phyloP scores from a whole-genome alignment of 1,140 invertebrate species.

The Lycorma delicatula region DNA sequence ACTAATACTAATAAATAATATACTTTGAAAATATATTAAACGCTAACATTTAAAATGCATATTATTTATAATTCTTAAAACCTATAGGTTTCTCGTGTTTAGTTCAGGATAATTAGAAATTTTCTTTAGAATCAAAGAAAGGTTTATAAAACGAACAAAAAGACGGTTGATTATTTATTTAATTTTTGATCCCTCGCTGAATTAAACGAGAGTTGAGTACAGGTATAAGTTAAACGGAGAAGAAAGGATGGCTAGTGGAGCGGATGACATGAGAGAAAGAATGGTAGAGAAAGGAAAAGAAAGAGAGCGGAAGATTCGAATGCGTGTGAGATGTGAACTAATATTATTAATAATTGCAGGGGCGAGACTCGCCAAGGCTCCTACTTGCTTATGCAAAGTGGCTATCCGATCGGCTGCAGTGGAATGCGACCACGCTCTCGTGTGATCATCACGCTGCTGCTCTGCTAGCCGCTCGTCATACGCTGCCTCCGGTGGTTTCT shows the following conservation, averaged over 20 bases:
- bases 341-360: conserved; percentile 4
- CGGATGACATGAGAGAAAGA: background rate
- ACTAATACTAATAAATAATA: too few relatives aligned
- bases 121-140: too few relatives aligned
- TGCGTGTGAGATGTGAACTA: background rate
- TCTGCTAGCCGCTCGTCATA: background rate
- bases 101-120: too few relatives aligned
- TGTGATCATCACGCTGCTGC: background rate
- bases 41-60: too few relatives aligned
- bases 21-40: too few relatives aligned
- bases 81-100: too few relatives aligned
- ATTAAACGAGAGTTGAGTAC: too few relatives aligned
- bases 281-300: too few relatives aligned
- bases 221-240: background rate
- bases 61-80: too few relatives aligned
- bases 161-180: too few relatives aligned
- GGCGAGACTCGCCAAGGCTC: background rate
- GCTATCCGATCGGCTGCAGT: background rate
- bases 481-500: background rate
- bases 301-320: background rate
- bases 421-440: conserved; percentile 1
- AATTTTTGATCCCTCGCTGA: too few relatives aligned
- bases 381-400: conserved; percentile 3
- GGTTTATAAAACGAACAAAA: too few relatives aligned
- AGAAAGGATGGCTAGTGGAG: background rate